Evolutionary conservation across 2,888 invertebrate species (phyloP), one percentile per base, ranked within the genome.

Genomic region (Rhingia rostrata): DNA sequence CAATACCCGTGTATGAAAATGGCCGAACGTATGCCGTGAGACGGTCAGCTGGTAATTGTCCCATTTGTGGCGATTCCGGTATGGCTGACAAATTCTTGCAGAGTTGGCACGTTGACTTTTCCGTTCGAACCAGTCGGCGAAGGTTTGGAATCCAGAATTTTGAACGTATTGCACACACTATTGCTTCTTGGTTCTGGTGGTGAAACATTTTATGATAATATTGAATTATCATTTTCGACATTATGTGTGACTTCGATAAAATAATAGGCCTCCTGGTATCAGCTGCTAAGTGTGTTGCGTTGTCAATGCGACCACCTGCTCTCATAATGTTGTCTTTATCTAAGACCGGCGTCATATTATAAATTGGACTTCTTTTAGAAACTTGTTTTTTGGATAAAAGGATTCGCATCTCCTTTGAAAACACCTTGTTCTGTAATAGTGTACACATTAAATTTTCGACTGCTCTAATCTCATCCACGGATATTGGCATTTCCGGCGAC

Each of bases 1-100:
- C 88, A 3, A 87, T 30, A 0, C 87, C 87, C 6, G 86, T 86
- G 45, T 87, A 87, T 2, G 80, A 72, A 35, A 87, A 87, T 5
- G 86, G 81, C 4, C 74, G 39, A 30, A 75, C 74, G 22, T 10
- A 86, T 14, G 87, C 82, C 6, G 74, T 80, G 6, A 86, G 12
- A 5, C 86, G 73, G 33, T 86, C 87, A 5, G 56, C 4, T 0
- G 86, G 84, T 7, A 87, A 35, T 39, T 86, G 86, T 10, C 86
- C 88, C 87, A 88, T 87, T 9, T 80, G 37, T 1, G 87, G 88
- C 3, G 53, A 41, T 4, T 32, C 12, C 10, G 87, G 87, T 22
- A 54, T n/a, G 0, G 61, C 63, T 12, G 39, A 30, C 2, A 33
- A 3, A 12, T 47, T 72, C 6, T 45, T 61, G 49, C 86, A 81